Conservation (phyloP, 2,888 invertebrate genomes). For the Caenorhabditis sulstoni region DNA sequence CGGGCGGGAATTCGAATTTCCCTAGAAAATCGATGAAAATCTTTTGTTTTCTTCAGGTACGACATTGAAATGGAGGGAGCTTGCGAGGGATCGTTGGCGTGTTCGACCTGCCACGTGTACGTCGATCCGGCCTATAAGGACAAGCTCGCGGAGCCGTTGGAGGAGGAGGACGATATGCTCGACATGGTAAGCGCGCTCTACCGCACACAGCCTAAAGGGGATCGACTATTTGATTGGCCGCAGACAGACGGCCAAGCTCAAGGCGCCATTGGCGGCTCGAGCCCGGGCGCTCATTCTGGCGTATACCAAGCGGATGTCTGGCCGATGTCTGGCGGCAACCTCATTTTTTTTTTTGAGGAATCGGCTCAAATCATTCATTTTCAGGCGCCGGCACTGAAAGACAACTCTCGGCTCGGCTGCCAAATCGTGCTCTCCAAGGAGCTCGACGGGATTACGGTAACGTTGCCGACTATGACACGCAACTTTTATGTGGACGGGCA, state of each 20-base stretch:
- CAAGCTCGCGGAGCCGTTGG: constrained; percentile 88
- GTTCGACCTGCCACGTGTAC: constrained; percentile 98
- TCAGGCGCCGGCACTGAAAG: constrained; percentile 92
- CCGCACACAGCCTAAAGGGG: no score
- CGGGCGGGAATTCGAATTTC: no score
- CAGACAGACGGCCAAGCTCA: no score
- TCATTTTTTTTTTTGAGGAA: no score
- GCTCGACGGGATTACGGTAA: constrained; percentile 89
- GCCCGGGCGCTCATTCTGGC: no score
- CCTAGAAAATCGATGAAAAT: no score
- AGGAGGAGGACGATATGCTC: constrained; percentile 94
- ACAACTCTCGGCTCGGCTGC: constrained; percentile 95
- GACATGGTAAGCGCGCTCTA: constrained; percentile 83
- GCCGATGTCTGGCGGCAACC: no score
- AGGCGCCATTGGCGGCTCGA: no score
- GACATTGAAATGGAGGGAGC: constrained; percentile 97
- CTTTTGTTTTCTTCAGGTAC: constrained; percentile 84
- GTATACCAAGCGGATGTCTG: no score
- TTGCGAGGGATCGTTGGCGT: constrained; percentile 97
- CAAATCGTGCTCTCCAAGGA: constrained; percentile 91
- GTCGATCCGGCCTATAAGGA: constrained; percentile 87
- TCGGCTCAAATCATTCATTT: no score
- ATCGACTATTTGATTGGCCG: no score
- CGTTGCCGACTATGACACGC: constrained; percentile 90
- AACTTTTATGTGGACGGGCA: constrained; percentile 99